These are phyloP conservation scores for Ursus arctos DNA, from an alignment of 2,113 vertebrate species.

Conservation along the genomic window DNA sequence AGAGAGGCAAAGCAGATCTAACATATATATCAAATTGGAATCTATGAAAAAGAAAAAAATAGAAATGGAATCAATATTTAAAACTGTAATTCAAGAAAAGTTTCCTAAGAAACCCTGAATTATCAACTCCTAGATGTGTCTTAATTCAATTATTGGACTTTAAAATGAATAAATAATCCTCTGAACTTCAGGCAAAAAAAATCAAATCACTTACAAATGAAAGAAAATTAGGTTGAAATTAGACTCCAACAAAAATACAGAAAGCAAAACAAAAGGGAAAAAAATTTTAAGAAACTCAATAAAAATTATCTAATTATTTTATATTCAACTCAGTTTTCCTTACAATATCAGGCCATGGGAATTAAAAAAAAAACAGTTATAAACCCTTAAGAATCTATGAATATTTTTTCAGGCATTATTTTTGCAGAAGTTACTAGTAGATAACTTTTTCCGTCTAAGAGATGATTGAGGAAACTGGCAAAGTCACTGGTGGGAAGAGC, in stretches of 20 bases:
- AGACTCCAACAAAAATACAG: background rate
- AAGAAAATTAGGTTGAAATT: background rate
- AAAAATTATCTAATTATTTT: background rate
- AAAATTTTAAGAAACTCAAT: background rate
- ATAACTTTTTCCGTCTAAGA: background rate
- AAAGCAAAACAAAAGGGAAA: background rate
- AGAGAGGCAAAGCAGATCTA: background rate
- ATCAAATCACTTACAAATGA: background rate
- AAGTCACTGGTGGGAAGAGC: background rate
- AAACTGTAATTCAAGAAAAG: background rate
- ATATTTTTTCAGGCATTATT: background rate
- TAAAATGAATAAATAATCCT: constrained; percentile 13
- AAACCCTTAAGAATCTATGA: background rate
- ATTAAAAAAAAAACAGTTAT: background rate
- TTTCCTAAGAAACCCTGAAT: background rate
- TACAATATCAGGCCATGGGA: background rate
- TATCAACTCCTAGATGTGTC: background rate
- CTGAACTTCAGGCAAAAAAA: background rate
- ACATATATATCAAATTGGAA: background rate
- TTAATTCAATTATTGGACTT: background rate
- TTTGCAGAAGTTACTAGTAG: background rate
- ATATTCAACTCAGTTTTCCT: background rate
- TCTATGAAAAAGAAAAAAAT: background rate
- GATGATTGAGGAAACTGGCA: background rate
- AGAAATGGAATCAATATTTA: background rate